Evolutionary conservation across 2,113 vertebrate species (phyloP), one percentile per base, ranked within the genome.

Genomic region (Cariama cristata): DNA sequence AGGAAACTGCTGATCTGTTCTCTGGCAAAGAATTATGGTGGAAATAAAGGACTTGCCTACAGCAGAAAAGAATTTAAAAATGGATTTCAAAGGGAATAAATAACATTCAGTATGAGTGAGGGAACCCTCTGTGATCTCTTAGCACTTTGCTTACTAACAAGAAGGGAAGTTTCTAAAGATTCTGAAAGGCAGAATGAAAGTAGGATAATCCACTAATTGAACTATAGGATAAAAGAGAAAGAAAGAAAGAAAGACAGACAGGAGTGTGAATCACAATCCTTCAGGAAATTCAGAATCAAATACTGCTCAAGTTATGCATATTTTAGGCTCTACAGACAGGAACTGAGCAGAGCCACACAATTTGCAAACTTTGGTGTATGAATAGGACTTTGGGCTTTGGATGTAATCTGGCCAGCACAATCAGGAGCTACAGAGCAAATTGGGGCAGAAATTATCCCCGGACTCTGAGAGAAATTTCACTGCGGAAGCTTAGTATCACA

Each of bases 51-150:
- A 55, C 90, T 86, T 85, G 96, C 96, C 96, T 91, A 60, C 52
- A 90, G 93, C 87, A 96, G 75, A 87, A 94, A 75, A 86, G 19
- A 96, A 94, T 94, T 90, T 94, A 89, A 66, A 93, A 92, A 92
- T 55, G 40, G 47, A 87, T 96, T 97, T 97, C 89, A 96, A 97
- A 98, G 73, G 42, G 92, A 96, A 95, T 97, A 95, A 96, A 91
- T 79, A 96, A 91, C 30, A 81, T 85, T 82, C 86, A 71, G 52
- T 59, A 73, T 16, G 42, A 83, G 18, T 83, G 75, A 74, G 59
- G n/a, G 40, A 92, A 88, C 49, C 28, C 42, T 95, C 45, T 55
- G 62, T 91, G 86, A 74, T 93, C 7, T 91, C 50, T 53, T 75
- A 90, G 79, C 28, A 80, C 45, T 90, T 84, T 81, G 76, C 79